phyloP scores from a whole-genome alignment of 2,113 vertebrate genomes.

The Pteronura brasiliensis region DNA sequence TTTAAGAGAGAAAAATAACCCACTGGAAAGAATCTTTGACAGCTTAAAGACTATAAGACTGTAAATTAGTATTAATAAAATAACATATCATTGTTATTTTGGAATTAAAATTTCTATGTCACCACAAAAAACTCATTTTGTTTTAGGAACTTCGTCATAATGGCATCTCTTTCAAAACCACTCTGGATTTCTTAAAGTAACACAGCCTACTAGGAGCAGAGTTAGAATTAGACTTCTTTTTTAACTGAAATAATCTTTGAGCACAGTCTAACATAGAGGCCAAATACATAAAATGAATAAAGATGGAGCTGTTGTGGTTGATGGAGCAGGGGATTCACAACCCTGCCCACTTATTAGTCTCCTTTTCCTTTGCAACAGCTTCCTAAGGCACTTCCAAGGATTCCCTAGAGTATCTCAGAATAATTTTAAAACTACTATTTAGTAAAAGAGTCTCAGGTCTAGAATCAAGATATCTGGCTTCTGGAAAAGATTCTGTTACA shows the following conservation, averaged over 20 bases:
- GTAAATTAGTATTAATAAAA: not conserved
- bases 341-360: not conserved
- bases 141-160: constrained; percentile 21
- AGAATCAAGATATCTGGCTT: not conserved
- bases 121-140: not conserved
- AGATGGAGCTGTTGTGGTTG: not conserved
- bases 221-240: constrained; percentile 33
- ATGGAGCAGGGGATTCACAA: not conserved
- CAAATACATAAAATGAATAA: not conserved
- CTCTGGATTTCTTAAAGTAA: constrained; percentile 1
- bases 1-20: not conserved
- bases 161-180: constrained; percentile 36
- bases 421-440: not conserved
- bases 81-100: not conserved
- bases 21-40: not conserved
- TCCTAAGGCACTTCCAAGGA: not conserved
- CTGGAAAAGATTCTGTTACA: not conserved
- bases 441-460: not conserved
- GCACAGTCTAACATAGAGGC: constrained; percentile 7
- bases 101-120: constrained; percentile 2
- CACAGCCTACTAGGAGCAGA: not conserved
- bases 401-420: not conserved
- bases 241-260: constrained; percentile 16
- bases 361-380: not conserved
- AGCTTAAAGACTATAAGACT: constrained; percentile 3